phyloP scores from a whole-genome alignment of 2,888 invertebrate species.

The Lypha dubia region DNA sequence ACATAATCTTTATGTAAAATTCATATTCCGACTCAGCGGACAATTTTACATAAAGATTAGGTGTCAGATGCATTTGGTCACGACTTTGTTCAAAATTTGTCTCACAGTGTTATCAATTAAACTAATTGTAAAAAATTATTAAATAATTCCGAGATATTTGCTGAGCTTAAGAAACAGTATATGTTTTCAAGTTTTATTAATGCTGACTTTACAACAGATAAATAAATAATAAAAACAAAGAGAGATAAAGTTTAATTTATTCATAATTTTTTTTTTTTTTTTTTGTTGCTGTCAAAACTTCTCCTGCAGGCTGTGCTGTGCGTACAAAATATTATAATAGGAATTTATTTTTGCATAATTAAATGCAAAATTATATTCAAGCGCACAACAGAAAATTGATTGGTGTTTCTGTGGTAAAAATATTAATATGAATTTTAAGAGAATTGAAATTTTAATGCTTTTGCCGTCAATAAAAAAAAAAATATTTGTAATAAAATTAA shows the following conservation, averaged over 20 bases:
- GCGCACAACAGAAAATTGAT: conserved; percentile 8
- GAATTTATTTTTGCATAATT: conserved; percentile 17
- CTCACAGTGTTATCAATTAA: no score
- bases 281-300: background rate
- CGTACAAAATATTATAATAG: background rate
- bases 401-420: conserved; percentile 12
- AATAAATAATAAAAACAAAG: background rate
- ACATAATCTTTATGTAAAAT: no score
- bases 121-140: no score
- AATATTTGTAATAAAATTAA: background rate
- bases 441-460: background rate
- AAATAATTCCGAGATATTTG: no score
- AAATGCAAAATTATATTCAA: conserved; percentile 13
- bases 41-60: no score
- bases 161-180: no score
- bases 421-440: conserved; percentile 13
- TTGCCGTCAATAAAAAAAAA: background rate
- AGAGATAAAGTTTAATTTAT: background rate
- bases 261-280: no score
- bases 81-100: no score
- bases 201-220: no score
- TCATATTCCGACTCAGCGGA: no score
- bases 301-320: background rate
- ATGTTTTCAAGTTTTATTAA: no score
- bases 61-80: no score